phyloP scores from a whole-genome alignment of 2,797 vertebrate genomes.

The Craterocephalus amniculus region DNA sequence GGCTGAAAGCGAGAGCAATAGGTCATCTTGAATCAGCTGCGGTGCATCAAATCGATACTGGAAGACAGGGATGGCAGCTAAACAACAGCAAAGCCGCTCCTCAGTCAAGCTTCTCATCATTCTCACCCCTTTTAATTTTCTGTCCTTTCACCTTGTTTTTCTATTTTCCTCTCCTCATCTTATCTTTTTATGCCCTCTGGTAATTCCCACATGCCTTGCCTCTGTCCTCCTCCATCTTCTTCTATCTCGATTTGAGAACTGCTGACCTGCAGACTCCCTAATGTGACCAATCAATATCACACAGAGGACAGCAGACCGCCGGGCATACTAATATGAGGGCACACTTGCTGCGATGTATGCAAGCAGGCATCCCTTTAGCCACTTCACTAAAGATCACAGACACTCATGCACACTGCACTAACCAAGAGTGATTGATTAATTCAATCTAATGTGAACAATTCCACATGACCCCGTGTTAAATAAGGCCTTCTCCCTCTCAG shows the following conservation, averaged over 20 bases:
- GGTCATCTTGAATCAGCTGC: conserved; percentile 49
- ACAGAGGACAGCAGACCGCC: conserved; percentile 63
- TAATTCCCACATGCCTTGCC: conserved; percentile 33
- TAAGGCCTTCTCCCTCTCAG: conserved; percentile 58
- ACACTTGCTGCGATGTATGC: conserved; percentile 49
- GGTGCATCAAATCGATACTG: conserved; percentile 50
- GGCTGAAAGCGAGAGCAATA: conserved; percentile 38
- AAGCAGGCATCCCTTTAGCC: conserved; percentile 24
- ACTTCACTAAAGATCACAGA: conserved; percentile 11
- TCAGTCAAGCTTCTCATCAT: conserved; percentile 18
- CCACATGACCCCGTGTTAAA: conserved; percentile 63
- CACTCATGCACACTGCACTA: conserved; percentile 23
- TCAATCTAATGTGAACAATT: conserved; percentile 56
- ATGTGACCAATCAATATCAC: conserved; percentile 74
- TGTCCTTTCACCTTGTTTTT: not conserved
- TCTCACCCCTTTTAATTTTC: conserved; percentile 34
- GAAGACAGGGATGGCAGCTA: conserved; percentile 1
- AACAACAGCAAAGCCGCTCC: conserved; percentile 14
- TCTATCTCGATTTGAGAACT: conserved; percentile 58
- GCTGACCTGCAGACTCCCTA: conserved; percentile 74
- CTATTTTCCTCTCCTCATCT: conserved; percentile 14
- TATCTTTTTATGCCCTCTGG: conserved; percentile 25
- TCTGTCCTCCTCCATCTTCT: conserved; percentile 44
- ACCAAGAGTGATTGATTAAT: conserved; percentile 60
- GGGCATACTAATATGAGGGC: conserved; percentile 70